Evolutionary conservation across 1,140 invertebrate genomes (phyloP), one percentile per base, ranked within the genome.

Genomic region (Drosophila orosa): DNA sequence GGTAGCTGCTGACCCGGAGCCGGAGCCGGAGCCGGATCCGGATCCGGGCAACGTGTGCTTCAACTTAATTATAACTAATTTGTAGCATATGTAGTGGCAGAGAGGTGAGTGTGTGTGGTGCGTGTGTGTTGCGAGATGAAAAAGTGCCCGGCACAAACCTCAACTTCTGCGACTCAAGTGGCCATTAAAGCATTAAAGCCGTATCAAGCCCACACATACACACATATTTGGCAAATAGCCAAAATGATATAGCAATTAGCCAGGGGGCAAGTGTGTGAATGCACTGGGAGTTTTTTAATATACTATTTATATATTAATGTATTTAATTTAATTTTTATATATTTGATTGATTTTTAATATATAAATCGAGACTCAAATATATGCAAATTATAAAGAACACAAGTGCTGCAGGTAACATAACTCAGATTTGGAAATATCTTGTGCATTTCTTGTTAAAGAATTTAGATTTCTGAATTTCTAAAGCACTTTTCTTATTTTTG

Each of bases 61-160:
- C 76, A 79, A 87, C 84, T 87, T 89, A 87, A 87, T 87, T 87
- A 87, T 87, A 87, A 87, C 83, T 89, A 87, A 87, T 87, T 87
- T 83, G 83, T 52, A 80, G 83, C 83, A 89, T 89, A 89, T 83
- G 82, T 75, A 39, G 44, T 24, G 22, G 22, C 27, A 17, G 7
- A 31, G 42, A 55, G 40, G 19, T 31, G 48, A 19, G 47, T 8
- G 27, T 17, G 13, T 24, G 42, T 6, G 17, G 17, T 27, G 45
- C 5, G 17, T 3, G 47, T 22, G 25, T 47, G n/a, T 12, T 13
- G 35, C 33, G 9, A 31, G 42, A 47, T 47, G 55, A 33, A 24
- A 45, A 67, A 54, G 39, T 33, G 35, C 10, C 15, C 66, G 42
- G 47, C 78, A 67, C 58, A 45, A 82, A 56, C 66, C 62, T 69